Percentiles rank a stretch among this genome's conserved stretches.
Evolutionary conservation across 2,888 invertebrate species (phyloP).

Genomic region (Drosophila eohydei): DNA sequence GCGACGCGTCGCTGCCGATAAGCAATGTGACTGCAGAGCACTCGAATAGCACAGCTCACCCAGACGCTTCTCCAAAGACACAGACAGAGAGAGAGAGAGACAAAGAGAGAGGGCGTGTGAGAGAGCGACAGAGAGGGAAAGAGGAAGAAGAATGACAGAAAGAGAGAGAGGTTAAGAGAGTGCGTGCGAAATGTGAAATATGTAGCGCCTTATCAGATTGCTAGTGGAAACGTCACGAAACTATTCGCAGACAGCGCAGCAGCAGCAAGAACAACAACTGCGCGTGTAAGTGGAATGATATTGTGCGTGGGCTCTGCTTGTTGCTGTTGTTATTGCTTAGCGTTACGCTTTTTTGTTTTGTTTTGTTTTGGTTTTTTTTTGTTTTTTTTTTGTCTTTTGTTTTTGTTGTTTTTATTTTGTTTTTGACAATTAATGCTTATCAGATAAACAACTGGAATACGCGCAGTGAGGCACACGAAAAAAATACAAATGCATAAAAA

Average conservation of each 20-base stretch:
- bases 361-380: background rate
- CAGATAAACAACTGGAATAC: slow-evolving; percentile 24
- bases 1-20: slow-evolving; percentile 49
- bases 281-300: slow-evolving; percentile 43
- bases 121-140: background rate
- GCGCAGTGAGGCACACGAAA: slow-evolving; percentile 5
- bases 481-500: slow-evolving; percentile 17
- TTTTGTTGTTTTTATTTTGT: background rate
- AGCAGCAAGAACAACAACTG: slow-evolving; percentile 10
- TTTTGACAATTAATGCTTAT: slow-evolving; percentile 47
- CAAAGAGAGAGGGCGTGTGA: background rate
- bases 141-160: background rate
- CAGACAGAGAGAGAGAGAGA: background rate
- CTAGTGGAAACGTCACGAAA: slow-evolving; percentile 44
- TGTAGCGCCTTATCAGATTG: slow-evolving; percentile 46
- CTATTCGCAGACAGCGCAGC: slow-evolving; percentile 32
- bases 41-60: slow-evolving; percentile 43
- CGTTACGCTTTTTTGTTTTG: slow-evolving; percentile 9
- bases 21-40: slow-evolving; percentile 41
- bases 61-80: background rate
- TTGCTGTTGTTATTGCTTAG: slow-evolving; percentile 20
- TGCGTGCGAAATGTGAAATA: slow-evolving; percentile 35
- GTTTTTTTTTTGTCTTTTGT: background rate
- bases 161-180: slow-evolving; percentile 15
- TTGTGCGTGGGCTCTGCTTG: slow-evolving; percentile 27